phyloP scores from a whole-genome alignment of 2,888 invertebrate species.

The Phyto melanocephala region DNA sequence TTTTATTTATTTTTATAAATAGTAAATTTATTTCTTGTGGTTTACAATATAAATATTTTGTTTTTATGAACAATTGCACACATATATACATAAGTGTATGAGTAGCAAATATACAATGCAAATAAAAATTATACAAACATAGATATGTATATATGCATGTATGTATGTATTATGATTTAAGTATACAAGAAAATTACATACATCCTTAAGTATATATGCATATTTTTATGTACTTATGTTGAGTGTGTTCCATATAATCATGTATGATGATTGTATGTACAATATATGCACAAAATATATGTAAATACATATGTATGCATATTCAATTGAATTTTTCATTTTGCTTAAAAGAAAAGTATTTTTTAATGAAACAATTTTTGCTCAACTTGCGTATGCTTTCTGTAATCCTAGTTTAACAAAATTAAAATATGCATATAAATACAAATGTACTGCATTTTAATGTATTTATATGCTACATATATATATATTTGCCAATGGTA shows the following conservation, averaged over 20 bases:
- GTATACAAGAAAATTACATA: too few species aligned
- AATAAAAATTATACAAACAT: too few species aligned
- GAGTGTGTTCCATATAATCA: background rate
- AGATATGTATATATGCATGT: too few species aligned
- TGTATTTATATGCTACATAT: too few species aligned
- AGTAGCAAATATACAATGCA: background rate
- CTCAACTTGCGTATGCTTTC: slow-evolving; percentile 26
- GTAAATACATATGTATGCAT: background rate
- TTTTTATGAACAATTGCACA: background rate
- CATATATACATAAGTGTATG: background rate
- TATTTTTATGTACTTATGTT: too few species aligned
- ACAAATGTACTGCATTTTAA: too few species aligned
- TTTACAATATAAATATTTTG: background rate
- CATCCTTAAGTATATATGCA: background rate
- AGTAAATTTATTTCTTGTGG: background rate
- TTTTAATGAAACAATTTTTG: background rate
- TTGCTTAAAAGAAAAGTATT: background rate
- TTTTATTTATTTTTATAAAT: background rate
- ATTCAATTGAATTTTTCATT: background rate
- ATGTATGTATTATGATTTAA: background rate
- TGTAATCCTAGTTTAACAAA: slow-evolving; percentile 38
- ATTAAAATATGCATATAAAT: slow-evolving; percentile 57
- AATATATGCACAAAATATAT: background rate
- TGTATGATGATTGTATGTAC: background rate
- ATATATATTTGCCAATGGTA: background rate